Base-by-base conservation (phyloP, 1,140 invertebrate genomes). In the Bombus difficillimus region DNA sequence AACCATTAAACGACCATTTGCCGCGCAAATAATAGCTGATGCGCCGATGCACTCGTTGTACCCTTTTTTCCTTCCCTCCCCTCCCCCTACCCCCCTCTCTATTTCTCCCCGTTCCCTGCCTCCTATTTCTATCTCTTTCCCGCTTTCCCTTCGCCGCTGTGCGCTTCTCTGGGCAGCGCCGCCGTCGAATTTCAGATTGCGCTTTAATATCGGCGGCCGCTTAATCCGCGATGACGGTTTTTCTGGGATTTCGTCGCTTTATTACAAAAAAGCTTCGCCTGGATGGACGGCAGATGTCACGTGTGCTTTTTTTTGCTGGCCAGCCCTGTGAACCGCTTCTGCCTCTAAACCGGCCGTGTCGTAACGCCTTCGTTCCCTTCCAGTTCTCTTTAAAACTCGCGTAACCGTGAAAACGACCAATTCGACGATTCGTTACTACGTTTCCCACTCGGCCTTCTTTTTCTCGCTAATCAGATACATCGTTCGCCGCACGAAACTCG, bases 221-320 rank as follows among this genome's bases (percentile, higher is more conserved):
- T 92, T 92, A 93, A 94, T 93, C 92, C 90, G 93, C 92, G 90
- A 92, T 89, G 92, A 90, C 83, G 86, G 86, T 94, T 94, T 94
- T 94, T 93, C 90, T 86, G 81, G 83, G 88, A 92, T 90, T 90
- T 90, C 91, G 81, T 83, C 87, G 90, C 92, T 94, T 95, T 94
- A 95, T 95, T 94, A 93, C 94, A 95, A 95, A 95, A 95, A 94
- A 90, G 88, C 75, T 82, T 73, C 82, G 53, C n/a, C 34, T 83
- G 79, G 64, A 43, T 43, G 86, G 91, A 92, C 91, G 90, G 93
- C 93, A 94, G 94, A 94, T 94, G 94, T 94, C 93, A 91, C 94
- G 93, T 88, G 84, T 89, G 85, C 82, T 53, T 86, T 92, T 43
- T 91, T 92, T 92, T 92, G 75, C 32, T 37, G 75, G n/a, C 76